Conservation (phyloP, 1,140 invertebrate species). For the Samia ricini region DNA sequence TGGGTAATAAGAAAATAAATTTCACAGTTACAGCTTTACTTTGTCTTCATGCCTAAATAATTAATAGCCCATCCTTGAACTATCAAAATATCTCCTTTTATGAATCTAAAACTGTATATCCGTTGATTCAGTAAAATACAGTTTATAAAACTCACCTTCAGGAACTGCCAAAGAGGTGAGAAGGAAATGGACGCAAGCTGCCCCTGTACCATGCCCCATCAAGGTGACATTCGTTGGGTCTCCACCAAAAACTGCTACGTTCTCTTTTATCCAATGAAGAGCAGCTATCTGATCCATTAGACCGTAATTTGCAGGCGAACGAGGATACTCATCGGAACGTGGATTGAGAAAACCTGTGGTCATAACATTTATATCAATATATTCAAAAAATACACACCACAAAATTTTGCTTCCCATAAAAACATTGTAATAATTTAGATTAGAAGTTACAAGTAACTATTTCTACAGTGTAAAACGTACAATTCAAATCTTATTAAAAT, state of each 20-base stretch:
- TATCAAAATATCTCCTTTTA: too few relatives aligned
- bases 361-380: slow-evolving; percentile 15
- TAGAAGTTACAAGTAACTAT: too few relatives aligned
- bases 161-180: slow-evolving; percentile 95
- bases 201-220: slow-evolving; percentile 96
- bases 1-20: too few relatives aligned
- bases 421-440: not conserved
- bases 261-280: slow-evolving; percentile 95
- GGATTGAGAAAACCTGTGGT: slow-evolving; percentile 90
- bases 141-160: slow-evolving; percentile 92
- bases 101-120: too few relatives aligned
- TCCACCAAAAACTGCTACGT: slow-evolving; percentile 94
- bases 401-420: not conserved
- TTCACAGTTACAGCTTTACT: too few relatives aligned
- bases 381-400: not conserved
- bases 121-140: too few relatives aligned
- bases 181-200: slow-evolving; percentile 95
- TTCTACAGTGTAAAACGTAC: too few relatives aligned
- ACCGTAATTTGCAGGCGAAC: slow-evolving; percentile 94
- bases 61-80: too few relatives aligned
- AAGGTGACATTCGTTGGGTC: slow-evolving; percentile 96
- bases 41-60: too few relatives aligned
- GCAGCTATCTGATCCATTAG: slow-evolving; percentile 97
- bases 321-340: slow-evolving; percentile 89
- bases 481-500: too few relatives aligned